Base-by-base conservation (phyloP, 2,113 vertebrate species). In the Erpornis zantholeuca region DNA sequence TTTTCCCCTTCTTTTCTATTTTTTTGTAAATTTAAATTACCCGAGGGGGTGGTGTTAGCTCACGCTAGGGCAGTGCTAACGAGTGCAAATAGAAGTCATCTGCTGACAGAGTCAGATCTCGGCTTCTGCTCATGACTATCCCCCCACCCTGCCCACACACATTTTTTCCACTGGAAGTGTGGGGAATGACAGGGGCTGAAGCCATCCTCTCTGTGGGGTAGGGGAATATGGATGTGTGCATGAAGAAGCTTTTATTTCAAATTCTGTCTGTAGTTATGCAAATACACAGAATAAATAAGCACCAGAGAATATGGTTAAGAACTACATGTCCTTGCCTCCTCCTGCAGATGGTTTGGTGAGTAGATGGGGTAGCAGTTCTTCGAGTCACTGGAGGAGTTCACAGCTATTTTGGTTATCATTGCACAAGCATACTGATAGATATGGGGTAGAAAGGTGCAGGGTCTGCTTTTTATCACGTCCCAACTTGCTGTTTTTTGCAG, bases 11-110 rank as follows among this genome's bases (percentile, higher is more conserved):
- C 36, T 82, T 12, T 38, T 70, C 24, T 78, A 4, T 84, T 80
- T 89, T 92, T 88, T 80, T 92, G 94, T 97, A 98, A 98, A 98
- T 98, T 97, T 98, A 98, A 98, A 98, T 98, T 97, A 98, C 98
- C 97, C 97, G 65, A 97, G 97, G 98, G 98, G 97, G 97, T 97
- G 97, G 98, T 95, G 95, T 97, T 96, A 98, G 97, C 97, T 97
- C 97, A 97, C 33, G 97, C 97, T 97, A 98, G 97, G 95, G 97
- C 97, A 96, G 96, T 97, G 97, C 96, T 97, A 98, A 98, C 88
- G 95, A 98, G 97, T 97, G 97, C 97, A 98, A 98, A 98, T 97
- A 97, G 97, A 98, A 98, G 98, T 98, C 97, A 96, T 97, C 94
- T 98, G 97, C 98, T 97, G 96, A 96, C 94, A 96, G 88, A 96